Evolutionary conservation across 2,888 invertebrate genomes (phyloP).

Genomic region (Drosophila koepferae): DNA sequence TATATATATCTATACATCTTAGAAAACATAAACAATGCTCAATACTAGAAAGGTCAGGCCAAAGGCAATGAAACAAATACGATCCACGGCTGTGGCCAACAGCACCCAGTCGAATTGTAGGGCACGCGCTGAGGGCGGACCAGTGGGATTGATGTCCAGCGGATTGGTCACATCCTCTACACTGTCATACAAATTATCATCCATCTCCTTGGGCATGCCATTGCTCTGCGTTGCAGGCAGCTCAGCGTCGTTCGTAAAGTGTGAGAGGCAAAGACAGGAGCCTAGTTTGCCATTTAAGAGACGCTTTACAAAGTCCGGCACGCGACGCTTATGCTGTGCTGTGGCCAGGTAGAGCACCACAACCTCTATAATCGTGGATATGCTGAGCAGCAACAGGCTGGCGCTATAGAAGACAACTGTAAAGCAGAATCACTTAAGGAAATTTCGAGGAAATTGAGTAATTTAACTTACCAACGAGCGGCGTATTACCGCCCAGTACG

Average conservation of each 20-base stretch:
- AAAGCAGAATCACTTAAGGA: constrained; percentile 48
- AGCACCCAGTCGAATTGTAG: constrained; percentile 88
- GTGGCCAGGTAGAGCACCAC: constrained; percentile 86
- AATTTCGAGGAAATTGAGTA: not conserved
- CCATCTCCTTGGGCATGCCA: constrained; percentile 71
- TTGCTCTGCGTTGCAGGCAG: constrained; percentile 57
- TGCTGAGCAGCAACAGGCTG: constrained; percentile 85
- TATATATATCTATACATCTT: constrained; percentile 19
- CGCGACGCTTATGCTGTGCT: constrained; percentile 83
- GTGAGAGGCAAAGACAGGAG: constrained; percentile 76
- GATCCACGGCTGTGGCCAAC: constrained; percentile 88
- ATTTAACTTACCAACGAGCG: constrained; percentile 84
- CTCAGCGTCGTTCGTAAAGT: constrained; percentile 75
- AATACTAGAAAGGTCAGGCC: constrained; percentile 86
- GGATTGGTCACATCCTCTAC: constrained; percentile 59
- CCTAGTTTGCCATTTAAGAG: constrained; percentile 81
- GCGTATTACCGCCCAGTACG: constrained; percentile 85
- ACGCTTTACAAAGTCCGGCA: constrained; percentile 85
- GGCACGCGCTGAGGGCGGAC: constrained; percentile 68
- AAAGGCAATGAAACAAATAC: constrained; percentile 87
- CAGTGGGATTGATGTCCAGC: constrained; percentile 61
- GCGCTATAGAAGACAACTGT: constrained; percentile 87
- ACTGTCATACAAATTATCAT: constrained; percentile 71
- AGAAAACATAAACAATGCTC: constrained; percentile 76
- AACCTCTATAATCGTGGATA: constrained; percentile 86